phyloP scores from a whole-genome alignment of 2,113 vertebrate genomes.

The Myodes glareolus region DNA sequence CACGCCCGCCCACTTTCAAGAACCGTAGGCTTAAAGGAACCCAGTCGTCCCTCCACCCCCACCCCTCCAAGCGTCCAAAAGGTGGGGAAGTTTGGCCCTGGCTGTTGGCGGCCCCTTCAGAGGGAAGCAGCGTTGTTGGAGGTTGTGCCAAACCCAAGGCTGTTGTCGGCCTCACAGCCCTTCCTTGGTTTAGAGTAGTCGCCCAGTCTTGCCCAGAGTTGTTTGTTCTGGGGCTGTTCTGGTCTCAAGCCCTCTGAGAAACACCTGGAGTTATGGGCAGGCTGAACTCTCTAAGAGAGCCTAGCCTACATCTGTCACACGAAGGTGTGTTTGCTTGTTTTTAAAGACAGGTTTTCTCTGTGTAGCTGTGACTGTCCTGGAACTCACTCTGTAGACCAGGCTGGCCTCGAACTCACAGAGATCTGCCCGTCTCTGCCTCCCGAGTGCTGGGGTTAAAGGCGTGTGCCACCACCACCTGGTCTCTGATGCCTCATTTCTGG shows the following conservation, averaged over 20 bases:
- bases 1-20: not conserved
- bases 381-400: too few species aligned
- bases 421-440: too few species aligned
- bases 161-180: not conserved
- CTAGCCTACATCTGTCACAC: not conserved
- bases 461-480: too few species aligned
- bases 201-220: not conserved
- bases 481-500: not conserved
- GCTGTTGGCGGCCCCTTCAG: not conserved
- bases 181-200: not conserved
- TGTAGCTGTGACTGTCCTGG: too few species aligned
- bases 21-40: not conserved
- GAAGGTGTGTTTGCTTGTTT: not conserved
- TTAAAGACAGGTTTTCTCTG: not conserved
- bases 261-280: not conserved
- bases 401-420: too few species aligned
- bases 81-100: not conserved
- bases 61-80: not conserved
- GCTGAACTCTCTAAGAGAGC: not conserved
- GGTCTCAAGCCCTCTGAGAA: not conserved
- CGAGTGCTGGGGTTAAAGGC: too few species aligned
- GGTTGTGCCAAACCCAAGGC: not conserved
- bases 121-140: not conserved
- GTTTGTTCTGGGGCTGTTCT: not conserved
- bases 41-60: not conserved